Conservation (phyloP, 2,797 vertebrate genomes). For the Danionella dracula region DNA sequence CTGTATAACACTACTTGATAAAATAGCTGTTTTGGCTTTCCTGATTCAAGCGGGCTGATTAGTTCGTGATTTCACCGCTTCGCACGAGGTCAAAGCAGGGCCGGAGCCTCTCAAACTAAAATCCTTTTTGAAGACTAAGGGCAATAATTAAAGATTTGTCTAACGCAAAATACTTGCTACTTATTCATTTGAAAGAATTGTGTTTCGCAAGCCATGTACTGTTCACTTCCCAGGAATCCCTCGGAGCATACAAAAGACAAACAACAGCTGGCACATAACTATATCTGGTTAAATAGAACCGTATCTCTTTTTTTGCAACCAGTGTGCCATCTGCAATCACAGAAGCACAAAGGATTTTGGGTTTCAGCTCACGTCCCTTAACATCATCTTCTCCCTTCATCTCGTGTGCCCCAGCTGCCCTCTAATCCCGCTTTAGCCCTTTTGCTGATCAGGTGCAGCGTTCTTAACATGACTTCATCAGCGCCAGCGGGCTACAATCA, state of each 20-base stretch:
- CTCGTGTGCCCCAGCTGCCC: conserved; percentile 37
- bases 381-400: conserved; percentile 37
- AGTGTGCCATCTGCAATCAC: conserved; percentile 9
- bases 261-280: conserved; percentile 48
- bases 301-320: conserved; percentile 27
- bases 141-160: too few relatives aligned
- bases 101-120: too few relatives aligned
- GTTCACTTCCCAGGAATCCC: conserved; percentile 4
- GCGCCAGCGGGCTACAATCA: conserved; percentile 32
- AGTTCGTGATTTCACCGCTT: too few relatives aligned
- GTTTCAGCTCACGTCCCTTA: conserved; percentile 40
- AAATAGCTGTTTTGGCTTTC: too few relatives aligned
- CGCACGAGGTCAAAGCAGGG: too few relatives aligned
- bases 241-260: conserved; percentile 41
- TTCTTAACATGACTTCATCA: conserved; percentile 47
- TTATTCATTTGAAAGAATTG: too few relatives aligned
- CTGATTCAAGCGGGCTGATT: too few relatives aligned
- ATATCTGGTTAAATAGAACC: conserved; percentile 48
- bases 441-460: conserved; percentile 41
- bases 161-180: too few relatives aligned
- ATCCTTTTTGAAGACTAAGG: too few relatives aligned
- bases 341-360: conserved; percentile 16
- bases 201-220: conserved; percentile 19
- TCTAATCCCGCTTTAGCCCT: conserved; percentile 43
- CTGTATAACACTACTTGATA: too few relatives aligned